Evolutionary conservation across 2,888 invertebrate species (phyloP).

Genomic region (Pilophorus perplexus): DNA sequence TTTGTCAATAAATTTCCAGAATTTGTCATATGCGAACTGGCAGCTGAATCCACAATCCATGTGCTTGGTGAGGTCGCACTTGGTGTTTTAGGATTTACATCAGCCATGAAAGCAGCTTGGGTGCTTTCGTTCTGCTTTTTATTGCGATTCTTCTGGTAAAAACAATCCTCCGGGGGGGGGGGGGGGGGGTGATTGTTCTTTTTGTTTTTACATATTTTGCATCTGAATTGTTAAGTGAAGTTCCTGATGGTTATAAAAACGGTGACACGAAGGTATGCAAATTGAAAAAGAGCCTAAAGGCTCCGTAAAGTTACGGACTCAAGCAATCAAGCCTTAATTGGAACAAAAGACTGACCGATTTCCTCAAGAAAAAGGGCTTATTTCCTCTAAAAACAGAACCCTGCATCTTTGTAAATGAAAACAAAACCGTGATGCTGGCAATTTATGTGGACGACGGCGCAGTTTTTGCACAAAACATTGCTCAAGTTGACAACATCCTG

Average conservation of each 20-base stretch:
- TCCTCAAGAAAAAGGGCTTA: not conserved
- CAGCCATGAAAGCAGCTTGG: no score
- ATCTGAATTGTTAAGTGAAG: no score
- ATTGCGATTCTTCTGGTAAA: not conserved
- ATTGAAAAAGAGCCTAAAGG: not conserved
- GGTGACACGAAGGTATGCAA: not conserved
- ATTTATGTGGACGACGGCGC: not conserved
- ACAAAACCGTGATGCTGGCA: conserved; percentile 4
- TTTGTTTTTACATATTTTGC: not conserved
- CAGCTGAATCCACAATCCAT: no score
- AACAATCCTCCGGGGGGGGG: not conserved
- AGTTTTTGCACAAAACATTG: not conserved
- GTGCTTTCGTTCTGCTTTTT: not conserved
- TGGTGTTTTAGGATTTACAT: not conserved
- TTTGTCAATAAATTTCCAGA: no score
- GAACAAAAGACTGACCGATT: not conserved
- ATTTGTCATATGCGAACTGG: no score
- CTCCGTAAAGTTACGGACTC: no score
- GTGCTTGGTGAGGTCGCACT: no score
- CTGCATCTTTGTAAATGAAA: conserved; percentile 16
- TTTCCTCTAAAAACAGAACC: conserved; percentile 8
- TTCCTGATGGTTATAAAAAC: no score
- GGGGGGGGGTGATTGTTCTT: not conserved
- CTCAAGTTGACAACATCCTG: not conserved
- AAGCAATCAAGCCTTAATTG: conserved; percentile 2